Base-by-base conservation (phyloP, 1,140 invertebrate species). In the Grapholita molesta region DNA sequence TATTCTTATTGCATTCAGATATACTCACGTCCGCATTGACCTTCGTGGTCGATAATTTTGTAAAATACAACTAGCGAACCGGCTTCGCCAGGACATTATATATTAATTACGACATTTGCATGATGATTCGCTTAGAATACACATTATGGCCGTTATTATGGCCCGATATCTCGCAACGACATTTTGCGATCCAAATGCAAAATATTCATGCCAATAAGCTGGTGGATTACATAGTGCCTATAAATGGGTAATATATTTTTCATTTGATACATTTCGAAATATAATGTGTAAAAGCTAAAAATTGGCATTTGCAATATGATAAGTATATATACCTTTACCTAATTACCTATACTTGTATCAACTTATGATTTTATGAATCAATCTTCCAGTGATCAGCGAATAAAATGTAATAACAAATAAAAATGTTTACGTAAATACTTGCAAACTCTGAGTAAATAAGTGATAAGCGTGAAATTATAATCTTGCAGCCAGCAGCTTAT, bases 61-160 rank as follows among this genome's bases (percentile, higher is more conserved):
- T 61, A 11, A 28, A 9, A 65, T 55, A 66, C 61, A 52, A 61
- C 71, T 70, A 70, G 70, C 74, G 68, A 79, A 82, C 82, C 80
- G 80, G 83, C 74, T 83, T 55, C 52, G 72, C 65, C 23, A 70
- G 69, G 75, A 78, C 76, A 78, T 79, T 78, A 84, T 82, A 84
- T 82, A 78, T 83, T 80, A 84, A 86, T 88, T 73, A 80, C 74
- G 74, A 79, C 75, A 83, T 85, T 85, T 79, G 76, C 80, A 82
- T 85, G 73, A 28, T 82, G 75, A 76, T 78, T 73, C 67, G 76
- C 72, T 74, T 71, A 75, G 74, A 78, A 78, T 80, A 76, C 70
- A 72, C 72, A 74, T 78, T 71, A 77, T 76, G 64, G 75, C 38
- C 64, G 38, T 70, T 73, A 71, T 74, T 52, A 68, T 48, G 53